Percentiles rank a stretch among this genome's conserved stretches.
Evolutionary conservation across 2,113 vertebrate species (phyloP).

Genomic region (Pachypanchax playfairii): DNA sequence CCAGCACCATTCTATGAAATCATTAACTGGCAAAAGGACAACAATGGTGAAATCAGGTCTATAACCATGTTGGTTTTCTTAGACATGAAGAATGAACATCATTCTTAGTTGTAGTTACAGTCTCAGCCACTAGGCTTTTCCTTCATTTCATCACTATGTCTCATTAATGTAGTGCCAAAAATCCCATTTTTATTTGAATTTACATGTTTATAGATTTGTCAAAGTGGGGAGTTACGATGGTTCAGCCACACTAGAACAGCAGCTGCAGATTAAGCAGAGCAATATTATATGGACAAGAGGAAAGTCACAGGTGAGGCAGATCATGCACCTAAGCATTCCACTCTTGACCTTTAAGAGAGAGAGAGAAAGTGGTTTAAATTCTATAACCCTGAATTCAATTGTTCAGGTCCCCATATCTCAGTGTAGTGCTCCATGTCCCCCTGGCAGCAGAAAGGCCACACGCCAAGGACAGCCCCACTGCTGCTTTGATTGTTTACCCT

Average conservation of each 20-base stretch:
- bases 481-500: conserved; percentile 80
- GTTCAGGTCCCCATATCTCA: conserved; percentile 75
- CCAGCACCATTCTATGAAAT: conserved; percentile 81
- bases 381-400: neutral
- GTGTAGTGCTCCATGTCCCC: conserved; percentile 69
- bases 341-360: no score
- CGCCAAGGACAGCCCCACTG: conserved; percentile 67
- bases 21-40: conserved; percentile 80
- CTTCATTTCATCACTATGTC: neutral
- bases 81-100: no score
- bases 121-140: no score
- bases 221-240: conserved; percentile 80
- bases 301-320: conserved; percentile 54
- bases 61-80: neutral
- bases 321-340: no score
- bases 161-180: no score
- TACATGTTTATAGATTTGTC: conserved; percentile 45
- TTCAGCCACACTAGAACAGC: conserved; percentile 60
- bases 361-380: no score
- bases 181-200: no score
- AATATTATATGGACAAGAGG: conserved; percentile 73
- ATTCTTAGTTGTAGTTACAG: no score
- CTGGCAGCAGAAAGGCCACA: conserved; percentile 72
- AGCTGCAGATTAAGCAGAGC: conserved; percentile 65
- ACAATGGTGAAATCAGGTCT: conserved; percentile 60